Base-by-base conservation (phyloP, 2,888 invertebrate genomes). In the Exephanes ischioxanthus region DNA sequence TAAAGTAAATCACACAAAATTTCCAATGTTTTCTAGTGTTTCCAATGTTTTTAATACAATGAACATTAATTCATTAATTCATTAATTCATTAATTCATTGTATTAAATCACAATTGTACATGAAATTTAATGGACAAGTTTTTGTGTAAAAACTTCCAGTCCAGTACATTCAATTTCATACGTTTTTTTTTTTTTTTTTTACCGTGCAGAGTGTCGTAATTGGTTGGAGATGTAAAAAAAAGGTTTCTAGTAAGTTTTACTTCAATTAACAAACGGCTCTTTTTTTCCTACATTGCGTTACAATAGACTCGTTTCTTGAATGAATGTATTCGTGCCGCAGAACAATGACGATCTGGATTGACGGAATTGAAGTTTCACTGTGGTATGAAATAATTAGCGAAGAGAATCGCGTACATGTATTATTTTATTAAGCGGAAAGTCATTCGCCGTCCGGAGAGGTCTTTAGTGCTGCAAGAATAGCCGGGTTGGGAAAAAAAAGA, bases 401-500 rank as follows among this genome's bases (percentile, higher is more conserved):
- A 33, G 11, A 76, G 45, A 48, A 55, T 73, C 16, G 82, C 45
- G 79, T 16, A 76, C 71, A 76, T 68, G 75, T 67, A 70, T 86
- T 79, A 86, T 86, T 86, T 81, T 68, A 72, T 72, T 71, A 83
- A 63, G 73, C 67, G 79, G 45, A 79, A 83, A 70, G 61, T 80
- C 67, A 67, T 83, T 83, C 30, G 19, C 33, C 66, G 72, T 37
- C 22, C 66, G 61, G 66, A 73, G 55, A 63, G 33, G 45, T 80
- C 71, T 63, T 71, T 76, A 84, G 86, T 86, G 68, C 79, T 86
- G 87, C 79, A 79, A 63, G 86, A 1, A 75, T 79, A 81, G 75
- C 45, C 37, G 76, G 19, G 14, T 19, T 84, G 88, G 89, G 89
- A 89, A 89, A 89, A 89, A 89, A 90, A 88, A 88, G 78, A 82